Evolutionary conservation across 1,140 invertebrate genomes (phyloP).

Genomic region (Heterodera schachtii): DNA sequence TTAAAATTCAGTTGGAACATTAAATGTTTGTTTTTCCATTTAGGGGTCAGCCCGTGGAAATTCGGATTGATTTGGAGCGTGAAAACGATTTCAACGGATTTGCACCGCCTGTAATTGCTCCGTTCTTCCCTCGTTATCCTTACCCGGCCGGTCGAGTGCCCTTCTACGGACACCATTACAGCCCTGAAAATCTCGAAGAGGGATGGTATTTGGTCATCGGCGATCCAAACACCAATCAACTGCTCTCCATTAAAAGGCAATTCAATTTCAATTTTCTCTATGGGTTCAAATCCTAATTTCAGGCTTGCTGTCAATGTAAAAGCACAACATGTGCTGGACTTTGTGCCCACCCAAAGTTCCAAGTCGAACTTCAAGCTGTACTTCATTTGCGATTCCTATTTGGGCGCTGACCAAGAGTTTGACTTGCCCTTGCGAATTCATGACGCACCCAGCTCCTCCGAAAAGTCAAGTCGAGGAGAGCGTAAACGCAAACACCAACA

Average conservation of each 20-base stretch:
- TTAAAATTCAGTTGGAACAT: neutral
- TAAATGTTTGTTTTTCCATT: slow-evolving; percentile 23
- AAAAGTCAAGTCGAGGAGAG: slow-evolving; percentile 6
- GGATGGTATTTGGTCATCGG: slow-evolving; percentile 99
- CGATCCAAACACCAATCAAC: slow-evolving; percentile 87
- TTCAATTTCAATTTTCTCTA: slow-evolving; percentile 2
- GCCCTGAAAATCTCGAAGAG: slow-evolving; percentile 92
- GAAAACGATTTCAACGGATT: slow-evolving; percentile 89
- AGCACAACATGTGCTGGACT: slow-evolving; percentile 90
- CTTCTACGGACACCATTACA: slow-evolving; percentile 72
- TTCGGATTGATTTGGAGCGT: slow-evolving; percentile 88
- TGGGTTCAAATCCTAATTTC: slow-evolving; percentile 21
- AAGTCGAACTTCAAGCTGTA: slow-evolving; percentile 85
- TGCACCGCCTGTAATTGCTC: slow-evolving; percentile 94
- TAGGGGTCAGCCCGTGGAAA: slow-evolving; percentile 72
- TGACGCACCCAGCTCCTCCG: slow-evolving; percentile 5
- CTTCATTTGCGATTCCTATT: slow-evolving; percentile 97
- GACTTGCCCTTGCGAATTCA: slow-evolving; percentile 70
- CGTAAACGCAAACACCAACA: slow-evolving; percentile 22
- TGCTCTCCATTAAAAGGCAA: slow-evolving; percentile 88
- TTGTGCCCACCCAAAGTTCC: slow-evolving; percentile 78
- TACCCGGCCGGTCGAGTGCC: slow-evolving; percentile 80
- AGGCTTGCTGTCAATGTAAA: slow-evolving; percentile 76
- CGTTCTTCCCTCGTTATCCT: slow-evolving; percentile 70
- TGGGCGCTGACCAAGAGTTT: slow-evolving; percentile 93